Percentiles rank a stretch among this genome's conserved stretches.
Evolutionary conservation across 2,113 vertebrate species (phyloP).

Genomic region (Eretmochelys imbricata): DNA sequence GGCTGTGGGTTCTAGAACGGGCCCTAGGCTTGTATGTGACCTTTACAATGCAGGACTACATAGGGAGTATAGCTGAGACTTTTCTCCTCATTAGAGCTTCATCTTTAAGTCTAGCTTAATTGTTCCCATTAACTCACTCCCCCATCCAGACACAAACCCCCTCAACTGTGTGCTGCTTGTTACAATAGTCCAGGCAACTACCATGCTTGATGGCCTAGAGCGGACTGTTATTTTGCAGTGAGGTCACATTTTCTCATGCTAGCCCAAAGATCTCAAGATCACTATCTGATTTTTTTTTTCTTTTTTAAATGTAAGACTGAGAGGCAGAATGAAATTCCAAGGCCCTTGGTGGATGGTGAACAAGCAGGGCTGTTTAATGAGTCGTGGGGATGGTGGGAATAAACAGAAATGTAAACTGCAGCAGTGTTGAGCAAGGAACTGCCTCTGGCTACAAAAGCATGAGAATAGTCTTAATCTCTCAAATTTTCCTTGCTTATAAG

Average conservation of each 20-base stretch:
- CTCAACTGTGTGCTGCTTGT: neutral
- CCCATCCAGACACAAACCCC: neutral
- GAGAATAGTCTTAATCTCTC: constrained; percentile 64
- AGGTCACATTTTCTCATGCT: neutral
- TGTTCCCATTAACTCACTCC: neutral
- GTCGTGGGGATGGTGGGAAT: constrained; percentile 33
- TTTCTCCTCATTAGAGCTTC: too few relatives aligned
- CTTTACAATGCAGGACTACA: neutral
- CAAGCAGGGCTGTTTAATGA: constrained; percentile 30
- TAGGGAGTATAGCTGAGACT: too few relatives aligned
- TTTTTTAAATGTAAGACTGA: constrained; percentile 37
- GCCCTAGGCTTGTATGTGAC: neutral
- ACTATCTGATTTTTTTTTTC: constrained; percentile 53
- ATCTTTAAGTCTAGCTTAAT: neutral
- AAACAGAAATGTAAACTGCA: neutral
- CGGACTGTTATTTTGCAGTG: neutral
- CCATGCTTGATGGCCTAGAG: neutral
- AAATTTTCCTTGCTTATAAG: constrained; percentile 62
- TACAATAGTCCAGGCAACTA: neutral
- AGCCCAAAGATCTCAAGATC: constrained; percentile 60
- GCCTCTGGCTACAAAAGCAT: constrained; percentile 10
- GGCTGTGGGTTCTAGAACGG: neutral
- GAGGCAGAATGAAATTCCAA: constrained; percentile 71
- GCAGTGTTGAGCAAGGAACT: neutral
- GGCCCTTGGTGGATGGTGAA: constrained; percentile 48